Base-by-base conservation (phyloP, 1,140 invertebrate species). In the Orchesella cincta region DNA sequence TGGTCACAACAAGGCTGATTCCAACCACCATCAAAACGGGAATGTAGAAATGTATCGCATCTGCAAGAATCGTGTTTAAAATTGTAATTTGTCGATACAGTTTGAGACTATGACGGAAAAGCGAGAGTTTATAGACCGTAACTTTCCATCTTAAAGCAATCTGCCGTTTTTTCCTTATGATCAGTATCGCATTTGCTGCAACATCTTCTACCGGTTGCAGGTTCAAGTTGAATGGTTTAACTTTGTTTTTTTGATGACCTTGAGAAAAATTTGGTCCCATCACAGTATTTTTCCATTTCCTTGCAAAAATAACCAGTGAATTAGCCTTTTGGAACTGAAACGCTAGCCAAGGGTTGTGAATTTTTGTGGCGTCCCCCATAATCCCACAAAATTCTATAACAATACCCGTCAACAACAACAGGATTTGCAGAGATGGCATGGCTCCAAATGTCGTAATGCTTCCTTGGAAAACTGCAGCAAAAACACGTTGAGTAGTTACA, bases 331-430 rank as follows among this genome's bases (percentile, higher is more conserved):
- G 54, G 26, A 57, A 23, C n/a, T 57, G 54, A 57, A 57, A 23
- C 12, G 54, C 54, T 23, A 57, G 12, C 54, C 54, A 57, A n/a
- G 54, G 54, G n/a, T 57, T 57, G 26, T 57, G 54, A 57, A 57
- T 57, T 23, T 12, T 57, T 26, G 54, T 57, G 12, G 54, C 54
- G 12, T 57, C 54, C 23, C 54, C 54, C 54, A 57, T 57, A n/a
- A 57, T 23, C 5, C 54, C 54, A 57, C 54, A 57, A 23, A 57
- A 57, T 26, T 57, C 54, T 18, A 57, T 23, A 23, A 57, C 54
- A 12, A 12, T 18, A 8, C 12, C 54, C 5, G 54, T 57, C 23
- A 57, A 23, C 54, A 57, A 18, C 26, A 18, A 23, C 3, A 57
- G 54, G 3, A 57, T 57, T 26, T 57, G 54, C 3, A 57, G 12